Base-by-base conservation (phyloP, 2,888 invertebrate species). In the Aquatica leii region DNA sequence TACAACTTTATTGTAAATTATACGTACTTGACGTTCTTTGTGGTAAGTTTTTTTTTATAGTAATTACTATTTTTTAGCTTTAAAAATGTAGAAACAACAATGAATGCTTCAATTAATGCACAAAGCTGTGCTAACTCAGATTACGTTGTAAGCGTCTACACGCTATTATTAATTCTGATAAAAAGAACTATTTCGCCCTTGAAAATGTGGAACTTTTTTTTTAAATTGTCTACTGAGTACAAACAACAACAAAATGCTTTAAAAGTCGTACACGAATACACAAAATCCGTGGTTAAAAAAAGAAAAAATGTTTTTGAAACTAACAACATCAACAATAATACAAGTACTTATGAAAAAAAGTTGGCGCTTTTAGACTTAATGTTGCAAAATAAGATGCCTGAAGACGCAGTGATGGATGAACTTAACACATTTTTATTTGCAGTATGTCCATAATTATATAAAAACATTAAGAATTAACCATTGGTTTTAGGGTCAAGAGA, bases 91-190 rank as follows among this genome's bases (percentile, higher is more conserved):
- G 49, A 20, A 11, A n/a, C 49, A 1, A 21, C 49, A 1, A 31
- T 95, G 94, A 95, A 94, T 0, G 86, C 88, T 8, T 85, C 86
- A 18, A 82, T 93, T 0, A 84, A 91, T 75, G 92, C 93, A 0
- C 93, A 94, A 77, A 82, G 82, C 3, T 83, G 90, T 74, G 83
- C 83, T 6, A 85, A 90, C 67, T 89, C 90, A 0, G 85, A 87
- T 68, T 94, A 93, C 76, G 91, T 93, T 0, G 82, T 84, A 73
- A 88, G 90, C n/a, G 89, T 93, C 31, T 87, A 88, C 79, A 84
- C 84, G 46, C 73, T 78, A 71, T 76, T 74, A 43, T 48, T 73
- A 50, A 71, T 82, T 12, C 65, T 77, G 1, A 70, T 75, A 12
- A 62, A 71, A 31, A 61, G 81, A 40, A 52, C 69, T 21, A 68